Base-by-base conservation (phyloP, 2,113 vertebrate genomes). In the Rhabdomys dilectus region DNA sequence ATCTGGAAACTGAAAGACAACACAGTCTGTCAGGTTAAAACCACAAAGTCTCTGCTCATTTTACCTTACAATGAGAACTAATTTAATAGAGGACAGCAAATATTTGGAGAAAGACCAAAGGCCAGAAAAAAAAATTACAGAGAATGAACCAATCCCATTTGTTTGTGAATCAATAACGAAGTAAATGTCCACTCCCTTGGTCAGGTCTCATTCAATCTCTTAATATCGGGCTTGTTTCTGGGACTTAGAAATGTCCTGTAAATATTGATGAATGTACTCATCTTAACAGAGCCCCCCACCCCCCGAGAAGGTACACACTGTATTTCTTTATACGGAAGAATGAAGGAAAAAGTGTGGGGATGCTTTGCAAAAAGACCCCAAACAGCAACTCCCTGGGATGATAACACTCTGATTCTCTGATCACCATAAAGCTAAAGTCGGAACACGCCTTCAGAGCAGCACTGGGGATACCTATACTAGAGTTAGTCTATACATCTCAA, bases 11-110 rank as follows among this genome's bases (percentile, higher is more conserved):
- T 94, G 88, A 95, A 88, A 96, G 82, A 89, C 93, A 94, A 89
- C 48, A 58, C 56, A 84, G 53, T 42, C 87, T 87, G n/a, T 93
- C 62, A 89, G 51, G 76, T 89, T 88, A 94, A 94, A 97, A 72
- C 68, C 42, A 76, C 29, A 56, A 96, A 95, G 77, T 97, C 94
- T 95, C 76, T 45, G 85, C 29, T 88, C 45, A 94, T 56, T 94
- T 94, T 72, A 97, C 91, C 16, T 96, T 88, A 73, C 93, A 86
- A 72, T 81, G 85, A 93, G 85, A 90, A 92, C 45, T 70, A 94
- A 96, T 91, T 96, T 92, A 96, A 95, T 62, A 96, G 94, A 92
- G 36, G 34, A 94, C 96, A n/a, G 51, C 45, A 96, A 95, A 95
- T 94, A 95, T 91, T 66, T 81, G 94, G 82, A 29, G 17, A 82